Evolutionary conservation across 2,113 vertebrate species (phyloP).

Genomic region (Dicaeum eximium): DNA sequence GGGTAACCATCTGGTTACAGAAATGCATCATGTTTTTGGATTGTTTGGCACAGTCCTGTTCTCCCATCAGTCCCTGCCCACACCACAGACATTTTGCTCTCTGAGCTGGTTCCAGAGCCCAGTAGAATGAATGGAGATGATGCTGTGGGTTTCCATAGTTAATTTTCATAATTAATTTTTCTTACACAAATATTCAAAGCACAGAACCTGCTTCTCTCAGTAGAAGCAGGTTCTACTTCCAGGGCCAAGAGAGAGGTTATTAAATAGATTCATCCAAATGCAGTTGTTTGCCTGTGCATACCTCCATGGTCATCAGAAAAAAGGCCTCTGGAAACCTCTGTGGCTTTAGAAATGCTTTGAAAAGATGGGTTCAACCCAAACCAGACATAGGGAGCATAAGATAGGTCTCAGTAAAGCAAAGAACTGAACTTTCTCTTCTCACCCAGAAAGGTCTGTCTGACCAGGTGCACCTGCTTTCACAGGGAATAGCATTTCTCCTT

Average conservation of each 20-base stretch:
- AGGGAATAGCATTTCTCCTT: neutral
- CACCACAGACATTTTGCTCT: neutral
- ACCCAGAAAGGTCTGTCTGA: neutral
- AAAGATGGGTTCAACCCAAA: neutral
- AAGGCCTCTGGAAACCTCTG: neutral
- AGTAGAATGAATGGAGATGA: neutral
- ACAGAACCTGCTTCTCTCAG: neutral
- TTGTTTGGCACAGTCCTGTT: neutral
- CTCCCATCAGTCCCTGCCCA: neutral
- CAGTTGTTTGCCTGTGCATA: neutral
- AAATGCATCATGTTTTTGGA: neutral
- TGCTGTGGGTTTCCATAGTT: neutral
- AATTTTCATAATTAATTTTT: neutral
- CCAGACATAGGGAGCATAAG: neutral
- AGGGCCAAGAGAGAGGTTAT: neutral
- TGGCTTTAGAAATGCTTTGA: neutral
- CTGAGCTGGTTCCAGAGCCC: neutral
- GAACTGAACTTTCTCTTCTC: neutral
- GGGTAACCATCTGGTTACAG: neutral
- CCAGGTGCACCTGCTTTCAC: neutral
- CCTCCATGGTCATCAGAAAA: neutral
- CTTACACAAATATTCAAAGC: neutral
- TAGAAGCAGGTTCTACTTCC: neutral
- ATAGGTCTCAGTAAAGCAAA: neutral
- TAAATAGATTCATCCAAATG: neutral